A percentile compares a stretch with the other conserved stretches of the same genome.
These are phyloP conservation scores for Nicator chloris DNA, from an alignment of 2,113 vertebrate genomes.

Conservation along the genomic window DNA sequence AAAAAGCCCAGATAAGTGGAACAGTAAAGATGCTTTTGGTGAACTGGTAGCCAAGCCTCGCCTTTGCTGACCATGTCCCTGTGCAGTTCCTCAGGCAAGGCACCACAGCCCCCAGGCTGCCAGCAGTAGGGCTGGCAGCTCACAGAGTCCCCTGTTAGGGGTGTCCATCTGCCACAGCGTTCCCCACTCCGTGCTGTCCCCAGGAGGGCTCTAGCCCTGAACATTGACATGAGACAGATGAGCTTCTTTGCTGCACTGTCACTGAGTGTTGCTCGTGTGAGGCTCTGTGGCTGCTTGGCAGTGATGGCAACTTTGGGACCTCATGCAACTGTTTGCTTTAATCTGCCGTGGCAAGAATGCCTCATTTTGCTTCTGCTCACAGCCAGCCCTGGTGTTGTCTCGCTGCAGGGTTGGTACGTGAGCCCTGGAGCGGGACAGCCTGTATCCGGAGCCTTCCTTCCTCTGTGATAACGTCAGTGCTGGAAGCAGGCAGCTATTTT, in stretches of 20 bases:
- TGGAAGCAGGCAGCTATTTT: slow-evolving; percentile 26
- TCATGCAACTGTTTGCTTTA: fast-evolving
- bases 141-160: neutral
- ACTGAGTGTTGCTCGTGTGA: fast-evolving
- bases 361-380: neutral
- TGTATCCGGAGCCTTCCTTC: slow-evolving; percentile 39
- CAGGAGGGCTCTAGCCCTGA: neutral
- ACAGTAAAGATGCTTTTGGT: neutral
- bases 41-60: neutral
- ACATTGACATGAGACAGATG: fast-evolving
- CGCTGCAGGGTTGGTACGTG: neutral
- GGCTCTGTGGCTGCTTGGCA: neutral
- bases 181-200: neutral
- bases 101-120: neutral
- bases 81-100: neutral
- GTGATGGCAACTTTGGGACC: neutral
- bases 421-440: neutral
- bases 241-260: neutral
- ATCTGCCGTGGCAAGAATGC: neutral
- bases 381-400: neutral
- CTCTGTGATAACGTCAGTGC: slow-evolving; percentile 11
- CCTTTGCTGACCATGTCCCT: neutral
- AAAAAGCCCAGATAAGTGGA: neutral
- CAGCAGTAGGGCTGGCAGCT: neutral
- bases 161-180: neutral